Base-by-base conservation (phyloP, 2,888 invertebrate species). In the Caenorhabditis japonica region DNA sequence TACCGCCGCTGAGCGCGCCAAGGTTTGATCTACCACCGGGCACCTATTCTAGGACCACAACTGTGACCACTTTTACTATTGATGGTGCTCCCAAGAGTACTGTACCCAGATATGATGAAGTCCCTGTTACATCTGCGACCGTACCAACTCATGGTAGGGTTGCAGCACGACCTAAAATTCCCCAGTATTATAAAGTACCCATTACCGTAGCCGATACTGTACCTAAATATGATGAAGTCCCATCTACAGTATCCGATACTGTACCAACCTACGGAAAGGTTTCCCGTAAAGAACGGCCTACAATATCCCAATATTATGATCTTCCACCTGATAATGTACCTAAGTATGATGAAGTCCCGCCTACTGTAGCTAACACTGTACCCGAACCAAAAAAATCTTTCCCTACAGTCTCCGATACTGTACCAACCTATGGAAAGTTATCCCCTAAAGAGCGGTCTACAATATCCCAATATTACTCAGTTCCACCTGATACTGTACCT, bases 1-100 rank as follows among this genome's bases (percentile, higher is more conserved):
- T 58, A 47, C 66, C 66, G 49, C 66, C 66, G 4, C 52, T 60
- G 59, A 47, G 34, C 4, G 30, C 5, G 30, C 47, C 58, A 38
- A 58, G 58, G 58, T 58, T 46, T 58, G 58, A 58, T 13, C 13
- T 19, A 5, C 43, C 59, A 4, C 19, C 47, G 17, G 47, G 47
- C 30, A 60, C 60, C 5, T 52, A 61, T 17, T 52, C 61, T 19
- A 61, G 52, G 23, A 36, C 36, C 12, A 34, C 61, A 2, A 44
- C 15, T 2, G 39, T 49, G 2, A 2, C 17, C 3, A 43, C 43
- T 19, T 19, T 3, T 3, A 43, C 43, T 2, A 4, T 7, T 19
- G 19, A 43, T 23, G 25, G 30, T 30, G 30, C 30, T 5, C 30
- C 30, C 10, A n/a, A n/a, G n/a, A n/a, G n/a, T n/a, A n/a, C n/a